Percentiles rank a stretch among this genome's conserved stretches.
Conservation (phyloP, 2,113 vertebrate genomes). For the Sprattus sprattus region DNA sequence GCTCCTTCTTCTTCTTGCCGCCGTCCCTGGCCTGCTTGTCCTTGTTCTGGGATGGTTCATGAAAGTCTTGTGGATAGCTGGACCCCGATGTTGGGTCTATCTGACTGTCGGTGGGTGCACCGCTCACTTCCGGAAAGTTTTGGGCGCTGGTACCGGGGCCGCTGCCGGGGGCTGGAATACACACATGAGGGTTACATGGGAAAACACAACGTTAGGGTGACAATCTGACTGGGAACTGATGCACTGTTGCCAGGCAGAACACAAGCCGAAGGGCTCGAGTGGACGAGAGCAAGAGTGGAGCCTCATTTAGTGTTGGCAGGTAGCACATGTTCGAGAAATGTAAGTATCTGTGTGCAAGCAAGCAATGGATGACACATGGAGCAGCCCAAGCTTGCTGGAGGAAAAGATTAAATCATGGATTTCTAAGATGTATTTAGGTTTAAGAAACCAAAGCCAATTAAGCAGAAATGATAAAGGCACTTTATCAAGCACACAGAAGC, state of each 20-base stretch:
- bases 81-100: constrained; percentile 80
- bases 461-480: constrained; percentile 11
- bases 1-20: constrained; percentile 72
- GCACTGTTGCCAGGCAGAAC: neutral
- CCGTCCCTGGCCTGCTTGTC: constrained; percentile 76
- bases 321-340: constrained; percentile 37
- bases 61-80: constrained; percentile 85
- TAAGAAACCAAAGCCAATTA: constrained; percentile 15
- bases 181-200: constrained; percentile 60
- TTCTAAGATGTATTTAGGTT: neutral
- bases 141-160: constrained; percentile 84
- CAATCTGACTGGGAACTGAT: neutral
- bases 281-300: neutral
- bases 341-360: constrained; percentile 54
- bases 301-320: neutral
- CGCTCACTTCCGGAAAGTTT: constrained; percentile 93
- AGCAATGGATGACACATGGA: constrained; percentile 45
- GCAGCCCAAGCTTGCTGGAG: constrained; percentile 51
- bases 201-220: neutral
- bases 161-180: constrained; percentile 86
- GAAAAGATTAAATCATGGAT: constrained; percentile 18
- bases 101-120: constrained; percentile 65
- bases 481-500: constrained; percentile 10
- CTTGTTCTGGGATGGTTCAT: constrained; percentile 86
- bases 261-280: neutral